Conservation (phyloP, 2,113 vertebrate genomes). For the Entosphenus tridentatus region DNA sequence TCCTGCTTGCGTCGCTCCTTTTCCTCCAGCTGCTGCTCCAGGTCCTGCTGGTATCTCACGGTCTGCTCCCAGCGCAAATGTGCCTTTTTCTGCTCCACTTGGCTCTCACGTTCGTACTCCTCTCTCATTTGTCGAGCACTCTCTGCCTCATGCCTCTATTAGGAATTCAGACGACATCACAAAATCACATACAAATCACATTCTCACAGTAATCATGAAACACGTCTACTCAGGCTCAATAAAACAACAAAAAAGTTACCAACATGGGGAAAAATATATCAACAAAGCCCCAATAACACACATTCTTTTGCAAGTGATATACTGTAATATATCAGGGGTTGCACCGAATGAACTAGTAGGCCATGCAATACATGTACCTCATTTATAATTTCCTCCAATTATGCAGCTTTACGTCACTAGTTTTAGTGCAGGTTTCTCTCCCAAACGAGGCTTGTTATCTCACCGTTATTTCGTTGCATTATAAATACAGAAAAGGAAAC, state of each 20-base stretch:
- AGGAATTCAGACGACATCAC: background rate
- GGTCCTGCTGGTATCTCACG: conserved; percentile 31
- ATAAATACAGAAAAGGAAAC: too few relatives aligned
- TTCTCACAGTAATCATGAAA: background rate
- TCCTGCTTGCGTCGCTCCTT: conserved; percentile 40
- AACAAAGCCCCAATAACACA: background rate
- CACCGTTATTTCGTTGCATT: too few relatives aligned
- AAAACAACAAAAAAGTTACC: background rate
- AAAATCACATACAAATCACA: background rate
- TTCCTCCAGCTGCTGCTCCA: conserved; percentile 54
- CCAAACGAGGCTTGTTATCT: too few relatives aligned
- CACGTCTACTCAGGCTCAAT: background rate
- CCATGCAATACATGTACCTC: too few relatives aligned
- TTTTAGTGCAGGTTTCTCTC: too few relatives aligned
- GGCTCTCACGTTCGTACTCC: conserved; percentile 19
- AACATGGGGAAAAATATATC: background rate
- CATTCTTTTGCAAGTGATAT: background rate
- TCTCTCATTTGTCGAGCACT: conserved; percentile 29
- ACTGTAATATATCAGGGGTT: background rate
- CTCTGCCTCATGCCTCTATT: conserved; percentile 43
- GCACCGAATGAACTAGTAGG: too few relatives aligned
- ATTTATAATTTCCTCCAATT: too few relatives aligned
- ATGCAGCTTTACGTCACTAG: too few relatives aligned
- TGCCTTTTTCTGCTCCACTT: conserved; percentile 27
- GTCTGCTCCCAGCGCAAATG: conserved; percentile 24